phyloP scores from a whole-genome alignment of 2,888 invertebrate species.

The Latrodectus elegans region DNA sequence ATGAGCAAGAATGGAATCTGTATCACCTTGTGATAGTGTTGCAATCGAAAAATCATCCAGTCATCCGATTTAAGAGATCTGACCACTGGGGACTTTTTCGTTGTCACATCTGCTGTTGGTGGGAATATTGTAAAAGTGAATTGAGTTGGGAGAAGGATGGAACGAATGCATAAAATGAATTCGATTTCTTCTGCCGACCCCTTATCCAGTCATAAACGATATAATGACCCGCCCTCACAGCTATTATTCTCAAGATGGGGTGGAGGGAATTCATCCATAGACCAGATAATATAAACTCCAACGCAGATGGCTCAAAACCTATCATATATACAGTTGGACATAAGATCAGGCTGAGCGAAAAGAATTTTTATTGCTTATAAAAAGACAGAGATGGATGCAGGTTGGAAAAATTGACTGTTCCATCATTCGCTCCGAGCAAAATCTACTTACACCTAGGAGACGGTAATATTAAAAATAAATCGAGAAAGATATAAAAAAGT shows the following conservation, averaged over 20 bases:
- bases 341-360: neutral
- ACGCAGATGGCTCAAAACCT: conserved; percentile 60
- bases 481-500: no score
- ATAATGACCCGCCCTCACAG: conserved; percentile 56
- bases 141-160: neutral
- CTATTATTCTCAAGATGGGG: conserved; percentile 60
- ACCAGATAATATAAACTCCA: conserved; percentile 53
- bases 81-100: conserved; percentile 55
- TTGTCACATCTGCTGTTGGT: conserved; percentile 31
- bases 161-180: conserved; percentile 28
- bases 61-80: conserved; percentile 5
- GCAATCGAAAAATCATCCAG: neutral
- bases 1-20: no score
- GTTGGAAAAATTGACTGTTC: no score
- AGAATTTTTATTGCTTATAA: conserved; percentile 24
- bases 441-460: no score
- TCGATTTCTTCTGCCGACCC: conserved; percentile 48
- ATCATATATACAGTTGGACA: conserved; percentile 13
- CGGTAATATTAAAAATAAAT: no score
- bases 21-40: no score
- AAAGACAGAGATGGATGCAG: conserved; percentile 2
- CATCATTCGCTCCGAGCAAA: no score
- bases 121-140: conserved; percentile 6
- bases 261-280: conserved; percentile 46
- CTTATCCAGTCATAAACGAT: conserved; percentile 43